Conservation (phyloP, 2,113 vertebrate species). For the Alouatta palliata region DNA sequence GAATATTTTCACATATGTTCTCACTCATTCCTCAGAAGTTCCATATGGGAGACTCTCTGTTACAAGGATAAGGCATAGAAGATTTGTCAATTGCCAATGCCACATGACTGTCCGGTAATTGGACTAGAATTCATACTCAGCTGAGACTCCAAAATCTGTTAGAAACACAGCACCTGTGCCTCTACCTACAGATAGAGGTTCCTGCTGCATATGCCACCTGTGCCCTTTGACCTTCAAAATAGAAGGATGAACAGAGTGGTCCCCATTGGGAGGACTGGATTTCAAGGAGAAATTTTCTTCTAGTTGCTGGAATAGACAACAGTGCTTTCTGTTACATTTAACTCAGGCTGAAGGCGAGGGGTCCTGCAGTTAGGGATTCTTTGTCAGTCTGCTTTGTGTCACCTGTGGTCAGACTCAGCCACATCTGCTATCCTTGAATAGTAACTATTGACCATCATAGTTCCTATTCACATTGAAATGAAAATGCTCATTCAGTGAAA, state of each 20-base stretch:
- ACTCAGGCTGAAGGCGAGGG: not conserved
- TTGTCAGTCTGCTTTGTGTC: not conserved
- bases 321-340: not conserved
- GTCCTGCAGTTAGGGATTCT: not conserved
- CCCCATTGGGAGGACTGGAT: not conserved
- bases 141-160: not conserved
- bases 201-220: not conserved
- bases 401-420: not conserved
- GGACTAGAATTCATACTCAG: not conserved
- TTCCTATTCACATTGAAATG: not conserved
- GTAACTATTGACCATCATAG: not conserved
- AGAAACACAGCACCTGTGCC: not conserved
- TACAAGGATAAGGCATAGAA: not conserved
- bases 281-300: not conserved
- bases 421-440: conserved; percentile 16
- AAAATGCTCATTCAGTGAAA: no score
- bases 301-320: not conserved
- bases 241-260: not conserved
- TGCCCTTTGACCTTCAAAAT: not conserved
- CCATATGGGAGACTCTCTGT: not conserved
- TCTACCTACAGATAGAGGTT: not conserved
- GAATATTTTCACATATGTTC: not conserved
- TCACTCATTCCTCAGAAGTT: not conserved
- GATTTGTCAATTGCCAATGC: not conserved
- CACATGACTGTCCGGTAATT: not conserved